Base-by-base conservation (phyloP, 2,113 vertebrate genomes). In the Anser brachyrhynchus region DNA sequence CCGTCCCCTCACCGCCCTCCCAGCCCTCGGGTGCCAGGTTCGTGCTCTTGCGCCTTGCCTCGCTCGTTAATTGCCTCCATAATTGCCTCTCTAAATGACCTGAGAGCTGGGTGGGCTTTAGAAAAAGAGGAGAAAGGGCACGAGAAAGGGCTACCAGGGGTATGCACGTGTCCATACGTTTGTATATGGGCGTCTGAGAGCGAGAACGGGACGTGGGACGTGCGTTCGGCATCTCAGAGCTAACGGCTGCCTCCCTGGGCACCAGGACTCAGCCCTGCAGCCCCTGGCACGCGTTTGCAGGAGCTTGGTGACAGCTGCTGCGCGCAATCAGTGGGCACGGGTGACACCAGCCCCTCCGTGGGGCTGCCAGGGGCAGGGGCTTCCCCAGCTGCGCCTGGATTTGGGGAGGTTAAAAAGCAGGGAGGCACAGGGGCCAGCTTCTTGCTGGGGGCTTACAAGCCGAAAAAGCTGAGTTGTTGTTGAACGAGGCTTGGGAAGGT, bases 131-230 rank as follows among this genome's bases (percentile, higher is more conserved):
- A 3, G 13, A 75, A 54, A 15, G 16, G 15, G 10, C 26, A 39
- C 1, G 28, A 35, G n/a, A 28, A 49, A 58, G 17, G 20, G 31
- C 66, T 46, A 35, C 61, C 5, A 59, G 51, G 49, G 37, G 10
- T 4, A 1, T 9, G 10, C 8, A 3, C n/a, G 0, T 9, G 9
- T 44, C 8, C 13, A 6, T 9, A 5, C 17, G 9, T 17, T 44
- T 25, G 9, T 2, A 23, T 18, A 7, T 3, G 31, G 37, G 28
- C 4, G n/a, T 5, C 37, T 2, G 11, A 59, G 72, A 49, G 46
- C 14, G 31, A 69, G 61, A 44, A 58, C 51, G 23, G 37, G 28
- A 11, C 4, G 19, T 3, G n/a, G 51, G 52, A 11, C 3, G 23
- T 0, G 5, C 1, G 0, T 35, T 15, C 13, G 25, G 5, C 19